Percentiles rank a stretch among this genome's conserved stretches.
phyloP scores from a whole-genome alignment of 1,140 invertebrate genomes.

The Mylabris phalerata region DNA sequence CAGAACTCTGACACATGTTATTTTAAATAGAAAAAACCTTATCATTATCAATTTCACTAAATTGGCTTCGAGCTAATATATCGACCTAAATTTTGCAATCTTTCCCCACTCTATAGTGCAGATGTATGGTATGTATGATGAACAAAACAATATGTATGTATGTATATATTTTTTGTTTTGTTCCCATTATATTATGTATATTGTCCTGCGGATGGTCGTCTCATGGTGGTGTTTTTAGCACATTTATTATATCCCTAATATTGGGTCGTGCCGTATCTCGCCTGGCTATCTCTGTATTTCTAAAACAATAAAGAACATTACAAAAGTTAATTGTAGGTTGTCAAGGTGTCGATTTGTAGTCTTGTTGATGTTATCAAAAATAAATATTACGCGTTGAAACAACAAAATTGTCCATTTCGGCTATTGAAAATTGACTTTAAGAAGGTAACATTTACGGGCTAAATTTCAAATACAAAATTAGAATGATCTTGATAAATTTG shows the following conservation, averaged over 20 bases:
- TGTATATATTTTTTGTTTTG: neutral
- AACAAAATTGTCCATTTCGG: slow-evolving; percentile 32
- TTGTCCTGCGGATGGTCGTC: neutral
- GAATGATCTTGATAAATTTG: slow-evolving; percentile 41
- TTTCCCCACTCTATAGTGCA: neutral
- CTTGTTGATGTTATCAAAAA: slow-evolving; percentile 41
- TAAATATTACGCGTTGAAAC: slow-evolving; percentile 41
- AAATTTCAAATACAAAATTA: slow-evolving; percentile 22
- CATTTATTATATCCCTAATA: slow-evolving; percentile 35
- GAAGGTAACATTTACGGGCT: slow-evolving; percentile 22
- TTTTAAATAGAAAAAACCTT: slow-evolving; percentile 7
- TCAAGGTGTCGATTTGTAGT: slow-evolving; percentile 44
- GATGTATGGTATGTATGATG: too few relatives aligned
- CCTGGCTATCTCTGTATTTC: slow-evolving; percentile 31
- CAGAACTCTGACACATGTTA: slow-evolving; percentile 8
- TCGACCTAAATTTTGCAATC: slow-evolving; percentile 10
- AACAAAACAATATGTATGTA: too few relatives aligned
- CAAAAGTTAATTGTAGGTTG: slow-evolving; percentile 41
- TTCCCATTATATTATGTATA: slow-evolving; percentile 1
- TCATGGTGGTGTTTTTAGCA: slow-evolving; percentile 5
- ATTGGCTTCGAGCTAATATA: slow-evolving; percentile 3
- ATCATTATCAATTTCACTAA: slow-evolving; percentile 11
- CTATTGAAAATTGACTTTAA: slow-evolving; percentile 17
- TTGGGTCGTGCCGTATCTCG: slow-evolving; percentile 31
- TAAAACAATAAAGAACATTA: slow-evolving; percentile 42